Evolutionary conservation across 2,113 vertebrate genomes (phyloP), one percentile per base, ranked within the genome.

Genomic region (Perca schrenkii): DNA sequence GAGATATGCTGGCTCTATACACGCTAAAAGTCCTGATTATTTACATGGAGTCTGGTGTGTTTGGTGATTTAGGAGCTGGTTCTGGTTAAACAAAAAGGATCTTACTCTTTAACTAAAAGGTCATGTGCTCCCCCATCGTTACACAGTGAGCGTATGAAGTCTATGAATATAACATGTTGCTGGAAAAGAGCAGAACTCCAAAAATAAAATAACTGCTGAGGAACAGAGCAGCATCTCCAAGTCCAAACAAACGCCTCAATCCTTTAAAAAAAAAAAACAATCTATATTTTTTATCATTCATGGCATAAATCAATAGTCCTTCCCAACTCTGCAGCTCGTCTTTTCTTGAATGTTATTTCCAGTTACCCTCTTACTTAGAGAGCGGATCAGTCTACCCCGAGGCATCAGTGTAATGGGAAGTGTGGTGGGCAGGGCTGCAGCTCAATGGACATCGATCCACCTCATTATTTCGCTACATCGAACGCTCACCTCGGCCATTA

Each of bases 391-490:
- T n/a, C 54, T 31, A 16, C 77, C 88, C 77, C 0, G 76, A 80
- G 88, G 83, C 85, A 52, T 22, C 63, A 5, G 19, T 22, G 77
- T 87, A 73, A 91, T 82, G 79, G 86, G 82, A 64, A 69, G 73
- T 73, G 74, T 57, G 78, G 69, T 6, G 69, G 46, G 31, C 65
- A 3, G 68, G 61, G 28, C 74, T 56, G 79, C 40, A 8, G 84
- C 73, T 92, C 84, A 78, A 91, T 89, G 76, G 80, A 46, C 62
- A 91, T 91, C 62, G 88, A 92, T 92, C 86, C 16, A 52, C 54
- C 77, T 91, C 84, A 88, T 90, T 90, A 91, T 89, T 88, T 80
- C 57, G 6, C 67, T 72, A 79, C 76, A 89, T 86, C 49, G 85
- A 85, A n/a, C 31, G 40, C 72, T 84, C 86, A 83, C 77, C 79